Evolutionary conservation across 2,797 vertebrate species (phyloP).

Genomic region (Falco peregrinus): DNA sequence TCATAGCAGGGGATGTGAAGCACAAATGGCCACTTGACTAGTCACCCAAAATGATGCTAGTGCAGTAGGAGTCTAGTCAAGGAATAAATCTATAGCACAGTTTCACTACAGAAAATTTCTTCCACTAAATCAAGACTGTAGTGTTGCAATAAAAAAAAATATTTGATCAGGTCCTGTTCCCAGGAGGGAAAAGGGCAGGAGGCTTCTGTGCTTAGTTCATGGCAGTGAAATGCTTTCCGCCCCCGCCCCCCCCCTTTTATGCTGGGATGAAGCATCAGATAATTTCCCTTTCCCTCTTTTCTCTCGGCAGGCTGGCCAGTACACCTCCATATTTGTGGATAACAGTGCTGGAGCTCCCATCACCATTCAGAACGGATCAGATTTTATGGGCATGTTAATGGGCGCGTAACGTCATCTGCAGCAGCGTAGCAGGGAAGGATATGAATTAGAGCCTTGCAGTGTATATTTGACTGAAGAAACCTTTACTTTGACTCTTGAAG

Average conservation of each 20-base stretch:
- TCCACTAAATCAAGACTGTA: not conserved
- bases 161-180: not conserved
- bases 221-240: not conserved
- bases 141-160: not conserved
- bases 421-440: not conserved
- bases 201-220: not conserved
- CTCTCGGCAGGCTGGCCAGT: conserved; percentile 86
- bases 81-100: not conserved
- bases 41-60: not conserved
- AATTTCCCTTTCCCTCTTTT: not conserved
- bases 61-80: not conserved
- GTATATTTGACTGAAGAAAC: not conserved
- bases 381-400: conserved; percentile 92
- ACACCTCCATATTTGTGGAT: conserved; percentile 95
- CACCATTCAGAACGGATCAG: conserved; percentile 90
- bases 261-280: not conserved
- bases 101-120: not conserved
- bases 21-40: not conserved
- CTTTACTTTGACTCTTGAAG: not conserved
- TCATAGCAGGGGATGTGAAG: not conserved
- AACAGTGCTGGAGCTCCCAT: conserved; percentile 88
- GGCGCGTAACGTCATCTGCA: conserved; percentile 77
- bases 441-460: not conserved
- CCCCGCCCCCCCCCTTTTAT: not conserved
- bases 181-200: not conserved